phyloP scores from a whole-genome alignment of 2,888 invertebrate species.

The Leistus spinibarbis region DNA sequence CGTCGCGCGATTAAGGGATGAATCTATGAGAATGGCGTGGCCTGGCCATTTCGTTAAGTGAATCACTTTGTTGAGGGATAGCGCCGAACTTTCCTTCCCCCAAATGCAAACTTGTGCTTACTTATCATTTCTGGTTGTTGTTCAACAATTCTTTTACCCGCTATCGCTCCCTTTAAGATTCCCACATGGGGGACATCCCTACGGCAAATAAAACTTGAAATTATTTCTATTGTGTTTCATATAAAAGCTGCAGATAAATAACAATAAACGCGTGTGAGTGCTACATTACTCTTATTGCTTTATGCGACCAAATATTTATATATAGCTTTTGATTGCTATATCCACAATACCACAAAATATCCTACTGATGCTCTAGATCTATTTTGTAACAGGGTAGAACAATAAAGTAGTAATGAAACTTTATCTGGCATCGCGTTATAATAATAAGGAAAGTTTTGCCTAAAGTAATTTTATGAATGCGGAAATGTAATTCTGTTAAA shows the following conservation, averaged over 20 bases:
- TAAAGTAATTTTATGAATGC: constrained; percentile 27
- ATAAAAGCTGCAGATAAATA: constrained; percentile 7
- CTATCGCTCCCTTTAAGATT: background rate
- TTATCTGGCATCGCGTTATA: constrained; percentile 22
- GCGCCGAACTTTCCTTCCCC: background rate
- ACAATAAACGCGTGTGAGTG: constrained; percentile 2
- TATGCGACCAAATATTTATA: background rate
- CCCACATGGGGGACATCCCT: background rate
- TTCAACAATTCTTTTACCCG: constrained; percentile 15
- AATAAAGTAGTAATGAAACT: constrained; percentile 21
- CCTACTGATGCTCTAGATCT: no score
- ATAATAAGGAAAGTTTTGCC: constrained; percentile 32
- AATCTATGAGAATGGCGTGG: constrained; percentile 28
- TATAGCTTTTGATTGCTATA: background rate
- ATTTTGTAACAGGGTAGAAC: constrained; percentile 2
- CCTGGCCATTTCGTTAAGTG: constrained; percentile 28
- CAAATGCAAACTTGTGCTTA: constrained; percentile 7
- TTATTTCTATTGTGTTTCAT: constrained; percentile 11
- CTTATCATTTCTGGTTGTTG: constrained; percentile 26
- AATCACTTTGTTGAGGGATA: constrained; percentile 18
- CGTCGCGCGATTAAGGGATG: constrained; percentile 32
- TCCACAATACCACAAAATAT: background rate
- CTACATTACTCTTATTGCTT: constrained; percentile 1
- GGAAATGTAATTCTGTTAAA: constrained; percentile 35
- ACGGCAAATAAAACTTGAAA: constrained; percentile 11